Conservation (phyloP, 1,140 invertebrate species). For the Ips typographus region DNA sequence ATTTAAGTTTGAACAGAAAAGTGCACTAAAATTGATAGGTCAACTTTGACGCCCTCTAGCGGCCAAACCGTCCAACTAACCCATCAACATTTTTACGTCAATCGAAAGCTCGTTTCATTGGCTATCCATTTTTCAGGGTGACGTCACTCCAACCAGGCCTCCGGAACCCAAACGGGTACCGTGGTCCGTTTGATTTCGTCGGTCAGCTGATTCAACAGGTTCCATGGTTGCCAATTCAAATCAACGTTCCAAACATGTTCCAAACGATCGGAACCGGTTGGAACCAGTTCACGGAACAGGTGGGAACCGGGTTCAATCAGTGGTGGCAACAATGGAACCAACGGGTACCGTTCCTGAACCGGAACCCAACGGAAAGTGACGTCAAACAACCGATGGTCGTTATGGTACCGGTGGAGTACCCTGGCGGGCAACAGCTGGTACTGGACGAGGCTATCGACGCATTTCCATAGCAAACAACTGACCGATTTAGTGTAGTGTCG, state of each 20-base stretch:
- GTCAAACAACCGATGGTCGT: slow-evolving; percentile 7
- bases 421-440: slow-evolving; percentile 21
- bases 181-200: slow-evolving; percentile 36
- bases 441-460: slow-evolving; percentile 30
- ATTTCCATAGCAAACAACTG: too few species aligned
- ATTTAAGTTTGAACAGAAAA: too few species aligned
- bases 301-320: slow-evolving; percentile 33
- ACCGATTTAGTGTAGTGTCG: not conserved
- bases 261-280: slow-evolving; percentile 33
- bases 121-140: too few species aligned
- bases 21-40: too few species aligned
- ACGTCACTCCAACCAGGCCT: too few species aligned
- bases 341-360: slow-evolving; percentile 32
- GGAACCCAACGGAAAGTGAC: not conserved
- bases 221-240: slow-evolving; percentile 46
- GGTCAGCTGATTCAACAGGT: slow-evolving; percentile 44
- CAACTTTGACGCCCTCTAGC: too few species aligned
- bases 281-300: slow-evolving; percentile 33
- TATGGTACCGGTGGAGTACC: slow-evolving; percentile 27
- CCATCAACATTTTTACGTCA: too few species aligned
- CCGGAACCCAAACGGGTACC: slow-evolving; percentile 22
- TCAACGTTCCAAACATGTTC: slow-evolving; percentile 46
- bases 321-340: slow-evolving; percentile 33
- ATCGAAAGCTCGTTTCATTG: too few species aligned
- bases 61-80: too few species aligned